Base-by-base conservation (phyloP, 2,113 vertebrate genomes). In the Trachemys scripta region DNA sequence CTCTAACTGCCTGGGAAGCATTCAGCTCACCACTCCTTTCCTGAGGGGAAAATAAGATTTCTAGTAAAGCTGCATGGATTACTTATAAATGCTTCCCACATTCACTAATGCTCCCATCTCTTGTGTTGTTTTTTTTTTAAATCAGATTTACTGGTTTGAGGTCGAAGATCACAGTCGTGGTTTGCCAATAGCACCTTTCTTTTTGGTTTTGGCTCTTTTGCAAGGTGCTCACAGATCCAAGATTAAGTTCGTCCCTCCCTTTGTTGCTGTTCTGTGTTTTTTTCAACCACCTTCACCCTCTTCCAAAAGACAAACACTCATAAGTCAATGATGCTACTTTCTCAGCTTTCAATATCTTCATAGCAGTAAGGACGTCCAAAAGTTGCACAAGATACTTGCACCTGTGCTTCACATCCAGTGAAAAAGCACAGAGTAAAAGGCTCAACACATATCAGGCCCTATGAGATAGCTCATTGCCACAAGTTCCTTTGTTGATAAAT, bases 401-500 rank as follows among this genome's bases (percentile, higher is more conserved):
- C 78, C 87, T 62, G 35, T 29, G 4, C 12, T 47, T 4, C 10
- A 2, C 2, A 53, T 53, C 72, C n/a, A 10, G n/a, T 22, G 16
- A 14, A 49, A 51, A 13, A 0, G 1, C 35, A 25, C 47, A 42
- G 45, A 89, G 17, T 38, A 49, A 45, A 62, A 24, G 69, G 81
- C 6, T 49, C 35, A 1, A 2, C 0, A 1, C 13, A 14, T 42
- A 47, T 78, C 75, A 47, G 50, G n/a, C 62, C 24, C 1, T 0
- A 3, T 19, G 29, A 59, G 0, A 0, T 59, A 59, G 51, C 72
- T 42, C 4, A 0, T 35, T 38, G 87, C 13, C 79, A 31, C 49
- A 2, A 85, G 1, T 56, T 14, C 81, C 54, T 79, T 7, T 80
- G 53, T 16, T 10, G 31, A 6, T 0, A 42, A 50, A 4, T 13